Evolutionary conservation across 2,113 vertebrate species (phyloP), one percentile per base, ranked within the genome.

Genomic region (Cyanoliseus patagonus): DNA sequence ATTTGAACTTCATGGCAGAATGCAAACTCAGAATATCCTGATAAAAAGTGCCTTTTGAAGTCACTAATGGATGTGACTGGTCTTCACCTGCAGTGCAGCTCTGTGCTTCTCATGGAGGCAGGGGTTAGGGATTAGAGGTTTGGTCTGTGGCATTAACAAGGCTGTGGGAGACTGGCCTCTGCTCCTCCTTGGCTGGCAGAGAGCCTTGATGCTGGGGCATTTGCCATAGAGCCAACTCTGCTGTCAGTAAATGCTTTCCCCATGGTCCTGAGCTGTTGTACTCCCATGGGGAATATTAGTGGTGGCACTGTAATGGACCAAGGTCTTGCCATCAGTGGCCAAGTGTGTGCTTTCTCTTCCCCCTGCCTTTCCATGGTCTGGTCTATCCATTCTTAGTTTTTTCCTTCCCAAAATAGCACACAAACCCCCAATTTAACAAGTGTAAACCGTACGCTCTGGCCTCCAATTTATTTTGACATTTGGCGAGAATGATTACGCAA

Each of bases 391-490:
- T 79, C 42, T 64, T 30, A 5, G 57, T 27, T 78, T 74, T 42
- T 8, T 1, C 9, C 19, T 63, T 93, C 93, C 88, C 70, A n/a
- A 89, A 96, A 95, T 88, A 97, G 87, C 89, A 46, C 49, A 80
- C 49, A 95, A 81, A 49, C 6, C 75, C 91, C 86, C n/a, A 73
- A 41, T 92, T 96, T 95, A 94, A 96, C 94, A 95, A 94, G 91
- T 41, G 15, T 86, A 97, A 96, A 82, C 93, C 5, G 11, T 83
- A 87, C 74, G 51, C 62, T 83, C 81, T 87, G 95, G 91, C 80
- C 92, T 90, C 91, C 92, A 96, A 96, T 90, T 97, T 93, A 95
- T 94, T 93, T 81, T 97, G 97, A 96, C 81, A 86, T 98, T 97
- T 94, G 79, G 88, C 90, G 80, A 96, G 91, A 94, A 88, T 96